Evolutionary conservation across 2,888 invertebrate species (phyloP).

Genomic region (Megamerina dolium): DNA sequence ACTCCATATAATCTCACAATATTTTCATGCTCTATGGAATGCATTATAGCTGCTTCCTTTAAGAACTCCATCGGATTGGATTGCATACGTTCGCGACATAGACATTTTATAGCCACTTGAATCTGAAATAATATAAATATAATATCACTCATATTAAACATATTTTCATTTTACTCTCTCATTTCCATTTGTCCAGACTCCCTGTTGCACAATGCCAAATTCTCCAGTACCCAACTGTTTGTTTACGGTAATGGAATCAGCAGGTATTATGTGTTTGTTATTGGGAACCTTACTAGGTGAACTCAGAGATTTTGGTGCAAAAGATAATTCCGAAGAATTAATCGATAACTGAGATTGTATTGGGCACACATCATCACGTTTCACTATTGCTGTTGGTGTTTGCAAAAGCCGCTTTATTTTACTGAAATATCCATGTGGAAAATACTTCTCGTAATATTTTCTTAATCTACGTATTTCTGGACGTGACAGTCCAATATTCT

Average conservation of each 20-base stretch:
- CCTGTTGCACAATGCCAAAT: slow-evolving; percentile 97
- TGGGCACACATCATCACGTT: slow-evolving; percentile 31
- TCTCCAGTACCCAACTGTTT: slow-evolving; percentile 95
- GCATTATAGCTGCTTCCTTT: slow-evolving; percentile 98
- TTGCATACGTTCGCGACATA: slow-evolving; percentile 91
- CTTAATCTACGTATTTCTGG: slow-evolving; percentile 92
- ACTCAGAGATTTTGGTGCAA: slow-evolving; percentile 42
- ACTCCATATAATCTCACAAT: slow-evolving; percentile 97
- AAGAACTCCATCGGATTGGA: slow-evolving; percentile 94
- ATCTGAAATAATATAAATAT: slow-evolving; percentile 54
- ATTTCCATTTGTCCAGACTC: slow-evolving; percentile 92
- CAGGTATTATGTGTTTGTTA: slow-evolving; percentile 83
- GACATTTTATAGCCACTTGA: slow-evolving; percentile 94
- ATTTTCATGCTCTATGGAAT: slow-evolving; percentile 93
- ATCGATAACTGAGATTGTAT: slow-evolving; percentile 10
- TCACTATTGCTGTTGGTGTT: slow-evolving; percentile 45
- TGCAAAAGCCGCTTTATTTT: slow-evolving; percentile 82
- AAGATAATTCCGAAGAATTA: slow-evolving; percentile 17
- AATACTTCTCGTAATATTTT: slow-evolving; percentile 90
- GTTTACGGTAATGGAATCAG: slow-evolving; percentile 86
- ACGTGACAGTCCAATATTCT: slow-evolving; percentile 85
- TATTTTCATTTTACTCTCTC: slow-evolving; percentile 57
- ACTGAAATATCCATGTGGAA: slow-evolving; percentile 85
- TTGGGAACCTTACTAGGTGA: slow-evolving; percentile 48
- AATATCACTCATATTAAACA: neutral